Conservation (phyloP, 35 echinoderm and acorn worm genomes). For the Stichopus chloronotus region DNA sequence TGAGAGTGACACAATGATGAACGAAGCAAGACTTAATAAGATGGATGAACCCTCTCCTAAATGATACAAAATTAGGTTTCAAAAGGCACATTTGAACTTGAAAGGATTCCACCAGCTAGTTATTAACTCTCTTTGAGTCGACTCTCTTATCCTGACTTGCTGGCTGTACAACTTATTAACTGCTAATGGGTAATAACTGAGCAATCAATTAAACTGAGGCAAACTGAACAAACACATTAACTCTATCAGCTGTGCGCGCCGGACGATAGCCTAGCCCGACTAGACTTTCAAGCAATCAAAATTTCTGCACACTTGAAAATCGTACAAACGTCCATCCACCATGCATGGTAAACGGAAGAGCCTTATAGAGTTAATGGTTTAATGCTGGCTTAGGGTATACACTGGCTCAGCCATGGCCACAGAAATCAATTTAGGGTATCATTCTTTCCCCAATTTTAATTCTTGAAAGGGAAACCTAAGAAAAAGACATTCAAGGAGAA, state of each 20-base stretch:
- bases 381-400: neutral
- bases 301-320: neutral
- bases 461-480: neutral
- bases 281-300: neutral
- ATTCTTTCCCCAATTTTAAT: neutral
- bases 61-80: neutral
- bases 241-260: neutral
- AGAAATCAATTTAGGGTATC: conserved; percentile 30
- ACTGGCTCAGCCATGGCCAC: neutral
- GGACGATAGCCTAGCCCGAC: neutral
- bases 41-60: neutral
- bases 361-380: neutral
- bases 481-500: neutral
- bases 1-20: neutral
- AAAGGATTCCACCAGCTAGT: neutral
- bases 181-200: neutral
- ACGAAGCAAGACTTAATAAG: neutral
- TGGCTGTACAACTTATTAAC: conserved; percentile 26
- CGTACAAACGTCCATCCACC: neutral
- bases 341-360: neutral
- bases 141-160: neutral
- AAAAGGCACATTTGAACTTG: neutral
- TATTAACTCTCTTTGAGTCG: no score
- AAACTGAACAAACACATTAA: conserved; percentile 17
- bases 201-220: conserved; percentile 34